Evolutionary conservation across 2,113 vertebrate species (phyloP).

Genomic region (Chrysemys picta): DNA sequence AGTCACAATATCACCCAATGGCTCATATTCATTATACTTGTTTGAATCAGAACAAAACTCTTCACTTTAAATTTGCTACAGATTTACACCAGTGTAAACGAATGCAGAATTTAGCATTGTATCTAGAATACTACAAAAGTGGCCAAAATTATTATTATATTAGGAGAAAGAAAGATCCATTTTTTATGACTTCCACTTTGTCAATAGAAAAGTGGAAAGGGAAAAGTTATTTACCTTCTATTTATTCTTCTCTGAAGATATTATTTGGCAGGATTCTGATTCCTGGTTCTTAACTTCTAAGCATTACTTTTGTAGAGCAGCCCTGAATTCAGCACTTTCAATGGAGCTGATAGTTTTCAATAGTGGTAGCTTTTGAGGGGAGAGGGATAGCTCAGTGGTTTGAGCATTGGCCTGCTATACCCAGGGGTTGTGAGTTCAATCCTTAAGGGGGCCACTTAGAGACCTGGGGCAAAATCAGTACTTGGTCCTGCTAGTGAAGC

Average conservation of each 20-base stretch:
- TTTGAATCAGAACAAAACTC: not conserved
- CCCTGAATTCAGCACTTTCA: not conserved
- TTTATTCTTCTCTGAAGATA: not conserved
- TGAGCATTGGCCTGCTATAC: too few species aligned
- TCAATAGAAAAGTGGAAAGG: not conserved
- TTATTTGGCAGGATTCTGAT: not conserved
- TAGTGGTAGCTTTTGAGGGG: not conserved
- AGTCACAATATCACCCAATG: not conserved
- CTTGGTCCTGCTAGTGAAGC: too few species aligned
- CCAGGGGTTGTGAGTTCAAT: too few species aligned
- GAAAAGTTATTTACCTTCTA: not conserved
- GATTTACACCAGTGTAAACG: not conserved
- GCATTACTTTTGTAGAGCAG: not conserved
- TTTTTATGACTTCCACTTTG: not conserved
- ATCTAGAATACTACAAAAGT: not conserved
- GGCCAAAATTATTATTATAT: not conserved
- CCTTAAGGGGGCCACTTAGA: too few species aligned
- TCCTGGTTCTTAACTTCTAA: not conserved
- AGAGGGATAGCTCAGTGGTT: too few species aligned
- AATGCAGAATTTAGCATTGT: not conserved
- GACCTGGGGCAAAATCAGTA: too few species aligned
- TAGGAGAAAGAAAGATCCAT: not conserved
- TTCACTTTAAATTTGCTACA: not conserved
- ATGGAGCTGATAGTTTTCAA: not conserved
- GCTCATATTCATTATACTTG: not conserved